These are phyloP conservation scores for Oenanthe melanoleuca DNA, from an alignment of 2,113 vertebrate species.

Conservation along the genomic window DNA sequence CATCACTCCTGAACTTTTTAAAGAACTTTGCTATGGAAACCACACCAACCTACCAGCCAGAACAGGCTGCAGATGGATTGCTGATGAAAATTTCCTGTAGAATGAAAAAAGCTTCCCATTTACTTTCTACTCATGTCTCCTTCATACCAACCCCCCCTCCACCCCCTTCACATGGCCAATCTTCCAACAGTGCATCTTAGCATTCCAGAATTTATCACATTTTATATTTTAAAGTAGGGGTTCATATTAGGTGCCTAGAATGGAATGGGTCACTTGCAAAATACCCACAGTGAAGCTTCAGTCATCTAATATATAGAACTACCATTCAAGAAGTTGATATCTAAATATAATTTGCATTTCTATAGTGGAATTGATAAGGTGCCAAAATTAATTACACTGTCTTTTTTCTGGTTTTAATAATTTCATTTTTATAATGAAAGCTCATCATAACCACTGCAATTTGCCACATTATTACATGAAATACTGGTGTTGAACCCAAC, in stretches of 20 bases:
- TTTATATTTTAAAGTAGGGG: neutral
- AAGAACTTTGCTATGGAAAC: neutral
- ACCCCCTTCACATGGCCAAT: neutral
- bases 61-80: neutral
- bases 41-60: accelerated
- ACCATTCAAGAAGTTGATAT: neutral
- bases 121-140: neutral
- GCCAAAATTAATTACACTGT: neutral
- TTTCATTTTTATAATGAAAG: neutral
- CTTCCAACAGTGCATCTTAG: neutral
- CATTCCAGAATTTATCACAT: neutral
- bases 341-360: neutral
- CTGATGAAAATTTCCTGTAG: neutral
- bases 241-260: neutral
- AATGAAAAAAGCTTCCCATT: neutral
- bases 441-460: neutral
- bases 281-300: neutral
- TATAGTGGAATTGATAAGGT: neutral
- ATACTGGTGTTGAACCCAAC: neutral
- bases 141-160: neutral
- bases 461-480: neutral
- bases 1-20: neutral
- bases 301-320: neutral
- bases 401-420: neutral
- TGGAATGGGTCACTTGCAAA: neutral